phyloP scores from a whole-genome alignment of 2,797 vertebrate genomes.

The Harpagifer antarcticus region DNA sequence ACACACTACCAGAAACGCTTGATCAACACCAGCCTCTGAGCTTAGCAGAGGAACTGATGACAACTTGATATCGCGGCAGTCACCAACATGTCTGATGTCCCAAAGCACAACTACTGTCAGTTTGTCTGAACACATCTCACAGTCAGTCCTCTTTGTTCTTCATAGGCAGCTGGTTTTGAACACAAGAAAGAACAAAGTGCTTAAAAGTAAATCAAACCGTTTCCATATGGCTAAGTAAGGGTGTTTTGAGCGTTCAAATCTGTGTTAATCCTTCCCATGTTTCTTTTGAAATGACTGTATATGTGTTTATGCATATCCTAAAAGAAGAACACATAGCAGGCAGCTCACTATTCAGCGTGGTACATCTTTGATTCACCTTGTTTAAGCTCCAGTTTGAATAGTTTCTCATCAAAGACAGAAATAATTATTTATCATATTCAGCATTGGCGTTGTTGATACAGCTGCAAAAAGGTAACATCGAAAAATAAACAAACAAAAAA shows the following conservation, averaged over 20 bases:
- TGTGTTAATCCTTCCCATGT: not conserved
- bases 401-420: slow-evolving; percentile 8
- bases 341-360: not conserved
- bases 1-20: slow-evolving; percentile 8
- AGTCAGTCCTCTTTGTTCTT: slow-evolving; percentile 12
- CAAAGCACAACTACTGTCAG: slow-evolving; percentile 28
- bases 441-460: slow-evolving; percentile 7
- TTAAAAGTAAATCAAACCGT: slow-evolving; percentile 1
- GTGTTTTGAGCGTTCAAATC: not conserved
- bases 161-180: slow-evolving; percentile 1
- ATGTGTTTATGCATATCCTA: not conserved
- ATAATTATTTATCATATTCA: not conserved
- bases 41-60: not conserved
- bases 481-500: slow-evolving; percentile 24
- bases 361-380: not conserved
- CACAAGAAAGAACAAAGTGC: too few species aligned
- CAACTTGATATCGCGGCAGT: slow-evolving; percentile 8
- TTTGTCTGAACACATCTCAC: slow-evolving; percentile 19
- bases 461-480: slow-evolving; percentile 2
- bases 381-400: slow-evolving; percentile 26
- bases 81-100: slow-evolving; percentile 22
- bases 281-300: not conserved
- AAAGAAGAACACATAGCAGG: not conserved
- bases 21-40: slow-evolving; percentile 22
- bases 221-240: not conserved